Evolutionary conservation across 2,113 vertebrate genomes (phyloP).

Genomic region (Panurus biarmicus): DNA sequence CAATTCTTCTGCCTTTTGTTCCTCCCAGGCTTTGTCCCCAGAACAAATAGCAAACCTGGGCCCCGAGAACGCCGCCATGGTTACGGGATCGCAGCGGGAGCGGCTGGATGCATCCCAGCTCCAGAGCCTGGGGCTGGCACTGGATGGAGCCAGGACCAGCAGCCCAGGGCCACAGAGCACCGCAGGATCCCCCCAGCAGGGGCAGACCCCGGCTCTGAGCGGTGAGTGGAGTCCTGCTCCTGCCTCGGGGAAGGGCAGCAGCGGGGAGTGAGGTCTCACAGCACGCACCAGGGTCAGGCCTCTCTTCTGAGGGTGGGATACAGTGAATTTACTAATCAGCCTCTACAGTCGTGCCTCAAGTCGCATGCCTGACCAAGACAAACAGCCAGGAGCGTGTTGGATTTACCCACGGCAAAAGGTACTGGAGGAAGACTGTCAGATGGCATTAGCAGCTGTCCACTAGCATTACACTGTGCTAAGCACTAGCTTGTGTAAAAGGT

Average conservation of each 20-base stretch:
- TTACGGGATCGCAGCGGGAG: conserved; percentile 58
- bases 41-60: conserved; percentile 73
- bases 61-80: conserved; percentile 69
- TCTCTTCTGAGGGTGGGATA: neutral
- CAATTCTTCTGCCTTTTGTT: neutral
- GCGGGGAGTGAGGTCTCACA: neutral
- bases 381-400: neutral
- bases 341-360: neutral
- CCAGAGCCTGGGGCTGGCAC: conserved; percentile 66
- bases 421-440: neutral
- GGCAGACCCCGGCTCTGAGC: neutral
- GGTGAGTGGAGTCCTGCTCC: conserved; percentile 40
- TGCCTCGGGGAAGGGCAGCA: neutral
- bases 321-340: neutral
- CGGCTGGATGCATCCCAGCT: conserved; percentile 63
- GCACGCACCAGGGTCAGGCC: neutral
- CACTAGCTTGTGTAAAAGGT: neutral
- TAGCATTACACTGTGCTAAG: neutral
- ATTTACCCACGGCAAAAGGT: neutral
- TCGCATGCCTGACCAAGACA: neutral
- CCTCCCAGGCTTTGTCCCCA: conserved; percentile 65
- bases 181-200: neutral
- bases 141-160: conserved; percentile 63
- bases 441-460: neutral
- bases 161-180: neutral